phyloP scores from a whole-genome alignment of 2,113 vertebrate species.

The Trichomycterus rosablanca region DNA sequence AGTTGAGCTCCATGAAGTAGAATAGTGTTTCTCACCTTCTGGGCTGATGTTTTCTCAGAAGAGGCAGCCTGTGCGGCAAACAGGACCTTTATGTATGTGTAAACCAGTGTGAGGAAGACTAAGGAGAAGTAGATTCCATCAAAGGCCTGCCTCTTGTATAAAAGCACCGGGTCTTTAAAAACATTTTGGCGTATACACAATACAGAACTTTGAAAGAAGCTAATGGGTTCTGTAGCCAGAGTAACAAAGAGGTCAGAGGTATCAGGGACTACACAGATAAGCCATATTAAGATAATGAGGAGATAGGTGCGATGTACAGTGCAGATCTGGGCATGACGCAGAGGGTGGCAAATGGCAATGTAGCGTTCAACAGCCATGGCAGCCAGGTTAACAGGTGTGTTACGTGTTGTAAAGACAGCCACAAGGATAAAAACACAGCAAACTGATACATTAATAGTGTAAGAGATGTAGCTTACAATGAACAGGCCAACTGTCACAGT shows the following conservation, averaged over 20 bases:
- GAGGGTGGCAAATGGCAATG: conserved; percentile 59
- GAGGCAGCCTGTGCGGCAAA: conserved; percentile 53
- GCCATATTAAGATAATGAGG: conserved; percentile 60
- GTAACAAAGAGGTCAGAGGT: conserved; percentile 64
- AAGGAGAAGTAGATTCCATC: conserved; percentile 64
- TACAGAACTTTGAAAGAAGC: conserved; percentile 59
- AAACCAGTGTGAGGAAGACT: conserved; percentile 61
- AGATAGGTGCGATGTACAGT: conserved; percentile 54
- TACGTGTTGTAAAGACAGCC: conserved; percentile 66
- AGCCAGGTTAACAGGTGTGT: conserved; percentile 60
- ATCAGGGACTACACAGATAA: conserved; percentile 53
- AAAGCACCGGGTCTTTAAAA: conserved; percentile 57
- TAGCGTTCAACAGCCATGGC: conserved; percentile 68
- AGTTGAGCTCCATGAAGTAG: conserved; percentile 66
- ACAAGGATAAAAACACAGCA: conserved; percentile 66
- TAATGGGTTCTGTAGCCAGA: conserved; percentile 51
- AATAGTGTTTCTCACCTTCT: conserved; percentile 64
- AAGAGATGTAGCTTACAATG: conserved; percentile 63
- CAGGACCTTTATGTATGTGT: conserved; percentile 62
- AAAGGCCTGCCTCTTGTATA: conserved; percentile 51
- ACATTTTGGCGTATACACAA: conserved; percentile 61
- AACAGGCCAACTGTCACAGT: conserved; percentile 57
- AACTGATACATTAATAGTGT: conserved; percentile 59
- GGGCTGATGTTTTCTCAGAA: conserved; percentile 47
- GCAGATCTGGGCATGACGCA: conserved; percentile 60